Evolutionary conservation across 2,888 invertebrate species (phyloP), one percentile per base, ranked within the genome.

Genomic region (Tryphoninae sp.): DNA sequence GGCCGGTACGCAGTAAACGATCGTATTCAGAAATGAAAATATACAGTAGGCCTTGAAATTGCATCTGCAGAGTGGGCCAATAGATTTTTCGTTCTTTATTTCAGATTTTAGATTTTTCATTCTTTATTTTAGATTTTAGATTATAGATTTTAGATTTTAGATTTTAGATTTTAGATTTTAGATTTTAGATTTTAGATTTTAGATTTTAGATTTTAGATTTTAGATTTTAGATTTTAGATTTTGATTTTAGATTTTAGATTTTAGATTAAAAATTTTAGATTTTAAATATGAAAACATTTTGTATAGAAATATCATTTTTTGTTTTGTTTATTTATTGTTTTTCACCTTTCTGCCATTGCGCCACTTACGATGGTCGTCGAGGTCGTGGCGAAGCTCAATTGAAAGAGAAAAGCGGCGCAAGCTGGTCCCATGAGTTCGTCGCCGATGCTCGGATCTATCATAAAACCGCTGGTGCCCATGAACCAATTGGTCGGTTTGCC

Each of bases 291-390:
- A 1, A 4, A 59, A 26, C 6, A 19, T 49, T 62, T 51, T 45
- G 13, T 71, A 71, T 22, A 0, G 55, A 53, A 9, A 71, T 73
- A 42, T 33, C n/a, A 33, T 19, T 53, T 53, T 16, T 0, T 53
- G 6, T 19, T 53, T 23, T 26, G 26, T 26, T 26, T 26, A 3
- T 16, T 13, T 53, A 1, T n/a, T 61, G 0, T 61, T 16, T 40
- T 16, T 87, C 90, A 97, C 96, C 98, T 94, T 91, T 98, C 98
- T 1, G 98, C 98, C 97, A 98, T 98, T 4, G 98, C 97, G 0
- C 98, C 98, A 87, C 97, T 97, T 0, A 98, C 97, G 79, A 98
- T 98, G 0, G 98, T 98, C 0, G 98, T 98, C 0, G 98, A 96
- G 0, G 96, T 96, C 0, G 98, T 97, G 0, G 98, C 97, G 86